Percentiles rank a stretch among this genome's conserved stretches.
Evolutionary conservation across 1,140 invertebrate genomes (phyloP).

Genomic region (Lucilia sericata): DNA sequence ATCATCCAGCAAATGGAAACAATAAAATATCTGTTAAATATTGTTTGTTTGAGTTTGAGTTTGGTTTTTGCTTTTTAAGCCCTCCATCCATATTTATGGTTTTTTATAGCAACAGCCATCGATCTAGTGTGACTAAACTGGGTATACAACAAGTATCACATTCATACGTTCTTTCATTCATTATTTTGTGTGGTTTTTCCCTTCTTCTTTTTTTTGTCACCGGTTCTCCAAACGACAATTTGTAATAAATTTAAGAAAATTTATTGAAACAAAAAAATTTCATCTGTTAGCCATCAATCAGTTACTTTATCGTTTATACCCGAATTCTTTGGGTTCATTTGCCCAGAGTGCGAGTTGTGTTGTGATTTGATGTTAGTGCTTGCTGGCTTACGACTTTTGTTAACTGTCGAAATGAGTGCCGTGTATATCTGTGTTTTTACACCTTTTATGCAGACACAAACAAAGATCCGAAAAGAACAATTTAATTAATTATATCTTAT

Average conservation of each 20-base stretch:
- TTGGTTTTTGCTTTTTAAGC: not conserved
- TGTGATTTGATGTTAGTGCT: not conserved
- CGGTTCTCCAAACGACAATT: slow-evolving; percentile 49
- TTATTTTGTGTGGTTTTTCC: slow-evolving; percentile 16
- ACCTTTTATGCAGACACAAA: slow-evolving; percentile 22
- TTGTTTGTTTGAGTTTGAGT: not conserved
- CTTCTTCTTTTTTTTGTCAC: no score
- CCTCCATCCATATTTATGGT: not conserved
- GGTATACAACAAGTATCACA: not conserved
- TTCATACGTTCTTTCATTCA: not conserved
- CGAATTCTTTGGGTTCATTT: not conserved
- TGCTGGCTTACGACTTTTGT: not conserved
- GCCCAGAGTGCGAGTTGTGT: not conserved
- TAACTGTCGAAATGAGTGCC: not conserved
- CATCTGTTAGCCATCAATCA: slow-evolving; percentile 63
- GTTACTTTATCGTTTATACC: slow-evolving; percentile 23
- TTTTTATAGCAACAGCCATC: not conserved
- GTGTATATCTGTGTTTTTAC: slow-evolving; percentile 17
- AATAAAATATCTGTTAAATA: not conserved
- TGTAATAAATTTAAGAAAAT: slow-evolving; percentile 60
- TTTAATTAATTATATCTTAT: slow-evolving; percentile 21
- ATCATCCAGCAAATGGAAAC: not conserved
- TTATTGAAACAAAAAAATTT: slow-evolving; percentile 65
- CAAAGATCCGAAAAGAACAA: not conserved
- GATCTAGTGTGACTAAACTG: not conserved